A percentile compares a stretch with the other conserved stretches of the same genome.
These are phyloP conservation scores for Chloroclysta siterata DNA, from an alignment of 2,888 invertebrate genomes.

Conservation along the genomic window DNA sequence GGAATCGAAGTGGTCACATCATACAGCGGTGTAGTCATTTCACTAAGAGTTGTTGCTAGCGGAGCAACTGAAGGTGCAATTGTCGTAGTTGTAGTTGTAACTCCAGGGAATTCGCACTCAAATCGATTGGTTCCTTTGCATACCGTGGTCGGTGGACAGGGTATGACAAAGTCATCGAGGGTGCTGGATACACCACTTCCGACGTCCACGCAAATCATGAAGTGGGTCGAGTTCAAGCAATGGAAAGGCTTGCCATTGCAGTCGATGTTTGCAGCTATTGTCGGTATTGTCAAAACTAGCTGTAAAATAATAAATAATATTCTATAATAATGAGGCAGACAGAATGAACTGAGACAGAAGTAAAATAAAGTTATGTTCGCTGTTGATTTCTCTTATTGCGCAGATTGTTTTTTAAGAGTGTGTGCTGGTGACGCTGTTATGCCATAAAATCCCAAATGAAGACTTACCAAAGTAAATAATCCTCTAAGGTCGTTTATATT, in stretches of 20 bases:
- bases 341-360: not conserved
- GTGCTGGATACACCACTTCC: constrained; percentile 71
- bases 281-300: constrained; percentile 56
- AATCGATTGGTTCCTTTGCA: constrained; percentile 64
- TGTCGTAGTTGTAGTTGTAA: constrained; percentile 24
- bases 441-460: not conserved
- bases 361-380: not conserved
- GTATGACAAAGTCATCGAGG: constrained; percentile 68
- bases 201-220: constrained; percentile 79
- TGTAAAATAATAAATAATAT: constrained; percentile 48
- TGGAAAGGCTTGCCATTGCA: constrained; percentile 78
- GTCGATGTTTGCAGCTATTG: constrained; percentile 61
- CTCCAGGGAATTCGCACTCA: constrained; percentile 69
- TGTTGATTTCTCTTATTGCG: not conserved
- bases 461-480: constrained; percentile 61
- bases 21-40: constrained; percentile 20
- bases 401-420: no score
- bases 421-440: not conserved
- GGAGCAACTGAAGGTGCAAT: constrained; percentile 28
- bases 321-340: not conserved
- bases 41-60: constrained; percentile 21
- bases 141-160: constrained; percentile 67
- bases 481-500: constrained; percentile 57
- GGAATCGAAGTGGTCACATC: constrained; percentile 26
- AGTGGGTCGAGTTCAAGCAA: constrained; percentile 77